phyloP scores from a whole-genome alignment of 1,140 invertebrate genomes.

The Lepeophtheirus salmonis region DNA sequence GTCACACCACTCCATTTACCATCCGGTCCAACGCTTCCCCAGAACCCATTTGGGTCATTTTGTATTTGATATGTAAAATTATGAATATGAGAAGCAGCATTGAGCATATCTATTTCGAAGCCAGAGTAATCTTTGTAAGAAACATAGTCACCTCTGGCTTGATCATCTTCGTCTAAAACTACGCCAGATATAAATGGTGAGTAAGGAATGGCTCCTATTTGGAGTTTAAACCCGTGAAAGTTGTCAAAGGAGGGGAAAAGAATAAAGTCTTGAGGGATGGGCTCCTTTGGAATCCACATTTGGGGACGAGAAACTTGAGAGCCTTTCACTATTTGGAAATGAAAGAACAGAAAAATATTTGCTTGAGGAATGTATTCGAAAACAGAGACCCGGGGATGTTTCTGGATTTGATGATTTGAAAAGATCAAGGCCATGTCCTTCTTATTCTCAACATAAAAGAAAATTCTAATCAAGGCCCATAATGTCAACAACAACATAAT shows the following conservation, averaged over 20 bases:
- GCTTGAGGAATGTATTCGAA: too few relatives aligned
- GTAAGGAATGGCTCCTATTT: neutral
- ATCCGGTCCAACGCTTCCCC: constrained; percentile 2
- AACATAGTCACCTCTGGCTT: neutral
- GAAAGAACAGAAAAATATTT: too few relatives aligned
- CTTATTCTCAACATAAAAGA: too few relatives aligned
- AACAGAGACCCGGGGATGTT: neutral
- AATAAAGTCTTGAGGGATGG: neutral
- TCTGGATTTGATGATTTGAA: neutral
- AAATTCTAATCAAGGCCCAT: too few relatives aligned
- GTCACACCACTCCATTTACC: constrained; percentile 2
- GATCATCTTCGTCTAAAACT: neutral
- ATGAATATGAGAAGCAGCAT: neutral
- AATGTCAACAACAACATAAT: too few relatives aligned
- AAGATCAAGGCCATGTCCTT: neutral
- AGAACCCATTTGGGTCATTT: neutral
- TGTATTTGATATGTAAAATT: neutral
- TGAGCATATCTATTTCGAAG: constrained; percentile 1
- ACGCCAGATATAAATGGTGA: neutral
- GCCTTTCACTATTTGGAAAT: too few relatives aligned
- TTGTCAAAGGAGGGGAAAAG: neutral
- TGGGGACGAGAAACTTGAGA: too few relatives aligned
- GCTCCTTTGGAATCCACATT: neutral
- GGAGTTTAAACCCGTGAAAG: neutral
- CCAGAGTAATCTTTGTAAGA: neutral